Percentiles rank a stretch among this genome's conserved stretches.
These are phyloP conservation scores for Telenomus remus DNA, from an alignment of 1,140 invertebrate genomes.

Conservation along the genomic window DNA sequence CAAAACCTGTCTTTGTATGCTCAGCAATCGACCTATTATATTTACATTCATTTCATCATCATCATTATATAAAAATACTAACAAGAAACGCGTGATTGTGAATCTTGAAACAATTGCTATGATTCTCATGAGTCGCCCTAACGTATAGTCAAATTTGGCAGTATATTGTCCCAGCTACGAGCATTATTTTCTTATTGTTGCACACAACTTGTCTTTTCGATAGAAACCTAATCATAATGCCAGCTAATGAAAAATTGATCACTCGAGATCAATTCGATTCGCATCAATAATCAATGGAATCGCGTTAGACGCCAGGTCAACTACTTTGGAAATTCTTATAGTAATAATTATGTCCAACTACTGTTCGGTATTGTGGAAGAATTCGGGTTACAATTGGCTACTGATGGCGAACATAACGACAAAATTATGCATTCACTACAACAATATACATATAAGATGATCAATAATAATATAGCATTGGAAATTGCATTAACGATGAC, in stretches of 20 bases:
- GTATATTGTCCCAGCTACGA: slow-evolving; percentile 75
- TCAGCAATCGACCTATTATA: slow-evolving; percentile 35
- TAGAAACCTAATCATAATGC: slow-evolving; percentile 22
- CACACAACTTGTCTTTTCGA: slow-evolving; percentile 53
- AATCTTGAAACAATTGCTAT: slow-evolving; percentile 60
- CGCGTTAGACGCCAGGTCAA: no score
- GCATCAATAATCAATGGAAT: no score
- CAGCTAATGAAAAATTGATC: no score
- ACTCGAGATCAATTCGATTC: no score
- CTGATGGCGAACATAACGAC: slow-evolving; percentile 36
- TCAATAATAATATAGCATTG: slow-evolving; percentile 27
- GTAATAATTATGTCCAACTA: slow-evolving; percentile 36
- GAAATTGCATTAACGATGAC: slow-evolving; percentile 52
- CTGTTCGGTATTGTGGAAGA: slow-evolving; percentile 60
- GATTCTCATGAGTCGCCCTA: slow-evolving; percentile 67
- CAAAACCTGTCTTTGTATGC: slow-evolving; percentile 30
- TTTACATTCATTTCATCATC: slow-evolving; percentile 63
- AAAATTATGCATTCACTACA: slow-evolving; percentile 48
- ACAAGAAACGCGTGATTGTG: slow-evolving; percentile 70
- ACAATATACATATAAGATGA: slow-evolving; percentile 45
- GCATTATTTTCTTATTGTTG: slow-evolving; percentile 70
- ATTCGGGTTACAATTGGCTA: slow-evolving; percentile 49
- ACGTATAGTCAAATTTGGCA: slow-evolving; percentile 74
- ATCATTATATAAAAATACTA: slow-evolving; percentile 74
- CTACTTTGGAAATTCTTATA: slow-evolving; percentile 38